Percentiles rank a stretch among this genome's conserved stretches.
These are phyloP conservation scores for Rambutsinella grinnellia DNA, from an alignment of 2,888 invertebrate genomes.

Conservation along the genomic window DNA sequence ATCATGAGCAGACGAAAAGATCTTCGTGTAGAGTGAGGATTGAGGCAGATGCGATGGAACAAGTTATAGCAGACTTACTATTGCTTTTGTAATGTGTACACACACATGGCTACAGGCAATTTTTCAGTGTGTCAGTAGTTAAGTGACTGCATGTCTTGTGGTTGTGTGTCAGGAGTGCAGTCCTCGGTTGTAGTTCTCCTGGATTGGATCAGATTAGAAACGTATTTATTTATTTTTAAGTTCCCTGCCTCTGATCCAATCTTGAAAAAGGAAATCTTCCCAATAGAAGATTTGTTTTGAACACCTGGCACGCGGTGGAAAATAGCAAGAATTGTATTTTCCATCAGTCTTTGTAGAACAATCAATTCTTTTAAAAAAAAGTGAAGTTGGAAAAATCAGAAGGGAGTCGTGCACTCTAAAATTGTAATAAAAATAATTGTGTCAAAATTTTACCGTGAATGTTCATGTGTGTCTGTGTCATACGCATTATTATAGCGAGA, in stretches of 20 bases:
- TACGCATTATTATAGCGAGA: not conserved
- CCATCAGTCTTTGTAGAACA: not conserved
- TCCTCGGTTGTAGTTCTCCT: not conserved
- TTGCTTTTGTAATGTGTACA: not conserved
- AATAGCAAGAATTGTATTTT: not conserved
- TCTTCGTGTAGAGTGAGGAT: not conserved
- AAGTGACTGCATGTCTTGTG: not conserved
- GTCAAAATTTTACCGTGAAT: not conserved
- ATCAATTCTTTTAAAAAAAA: not conserved
- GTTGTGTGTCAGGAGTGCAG: not conserved
- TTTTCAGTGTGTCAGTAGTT: not conserved
- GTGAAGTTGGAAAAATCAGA: no score
- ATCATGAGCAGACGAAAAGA: not conserved
- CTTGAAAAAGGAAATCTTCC: not conserved
- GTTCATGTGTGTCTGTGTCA: not conserved
- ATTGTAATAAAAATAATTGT: no score
- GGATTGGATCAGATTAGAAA: not conserved
- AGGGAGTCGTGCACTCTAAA: no score
- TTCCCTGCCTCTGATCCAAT: not conserved
- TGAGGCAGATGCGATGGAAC: not conserved
- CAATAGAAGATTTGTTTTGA: not conserved
- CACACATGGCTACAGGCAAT: not conserved
- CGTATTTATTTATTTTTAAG: not conserved
- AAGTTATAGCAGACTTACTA: not conserved
- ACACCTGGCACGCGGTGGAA: not conserved